Conservation (phyloP, 2,888 invertebrate genomes). For the Meiosimyza decipiens region DNA sequence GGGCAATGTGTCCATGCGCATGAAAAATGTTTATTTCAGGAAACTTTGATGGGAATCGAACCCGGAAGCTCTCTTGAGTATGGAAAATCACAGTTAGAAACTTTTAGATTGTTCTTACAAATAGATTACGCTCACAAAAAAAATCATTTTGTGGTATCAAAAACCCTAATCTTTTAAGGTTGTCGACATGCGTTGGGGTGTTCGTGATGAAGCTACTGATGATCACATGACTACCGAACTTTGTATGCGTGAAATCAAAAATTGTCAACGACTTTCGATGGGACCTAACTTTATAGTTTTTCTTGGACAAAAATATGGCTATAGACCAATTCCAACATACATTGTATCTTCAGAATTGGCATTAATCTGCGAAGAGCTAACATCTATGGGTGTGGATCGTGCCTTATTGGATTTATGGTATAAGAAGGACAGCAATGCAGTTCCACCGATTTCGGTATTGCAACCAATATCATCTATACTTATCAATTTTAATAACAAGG, state of each 20-base stretch:
- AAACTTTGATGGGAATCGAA: too few relatives aligned
- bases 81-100: too few relatives aligned
- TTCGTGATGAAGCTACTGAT: slow-evolving; percentile 97
- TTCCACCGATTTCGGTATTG: slow-evolving; percentile 92
- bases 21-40: too few relatives aligned
- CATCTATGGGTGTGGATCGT: slow-evolving; percentile 84
- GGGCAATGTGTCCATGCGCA: too few relatives aligned
- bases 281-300: slow-evolving; percentile 99
- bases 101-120: too few relatives aligned
- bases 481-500: slow-evolving; percentile 98
- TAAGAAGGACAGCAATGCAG: slow-evolving; percentile 94
- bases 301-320: slow-evolving; percentile 97
- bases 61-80: too few relatives aligned
- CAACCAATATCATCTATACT: slow-evolving; percentile 98
- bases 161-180: slow-evolving; percentile 72
- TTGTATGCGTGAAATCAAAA: slow-evolving; percentile 98
- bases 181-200: slow-evolving; percentile 99
- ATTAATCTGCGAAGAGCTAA: slow-evolving; percentile 85
- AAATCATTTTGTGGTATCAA: too few relatives aligned
- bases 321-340: slow-evolving; percentile 96
- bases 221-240: slow-evolving; percentile 99
- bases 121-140: too few relatives aligned
- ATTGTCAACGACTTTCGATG: slow-evolving; percentile 96
- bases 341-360: slow-evolving; percentile 92
- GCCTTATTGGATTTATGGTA: slow-evolving; percentile 93